These are phyloP conservation scores for Lepas anatifera DNA, from an alignment of 2,888 invertebrate genomes.

Conservation along the genomic window DNA sequence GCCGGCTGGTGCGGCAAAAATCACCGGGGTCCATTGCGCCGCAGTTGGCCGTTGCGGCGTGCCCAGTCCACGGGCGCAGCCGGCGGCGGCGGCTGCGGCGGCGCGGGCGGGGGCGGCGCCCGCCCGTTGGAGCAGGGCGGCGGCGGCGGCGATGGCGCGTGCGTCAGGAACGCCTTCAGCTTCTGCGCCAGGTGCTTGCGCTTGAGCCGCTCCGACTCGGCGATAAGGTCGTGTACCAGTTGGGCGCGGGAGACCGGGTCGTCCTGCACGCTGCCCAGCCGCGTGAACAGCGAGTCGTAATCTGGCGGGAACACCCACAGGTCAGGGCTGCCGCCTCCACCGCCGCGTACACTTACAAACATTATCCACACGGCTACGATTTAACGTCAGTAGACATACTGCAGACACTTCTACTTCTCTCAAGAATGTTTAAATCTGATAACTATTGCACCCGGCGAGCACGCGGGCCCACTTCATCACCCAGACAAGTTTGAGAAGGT, in stretches of 20 bases:
- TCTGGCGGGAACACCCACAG: background rate
- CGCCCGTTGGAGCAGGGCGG: slow-evolving; percentile 16
- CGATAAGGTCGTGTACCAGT: slow-evolving; percentile 23
- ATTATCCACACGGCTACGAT: no score
- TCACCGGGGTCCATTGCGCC: slow-evolving; percentile 17
- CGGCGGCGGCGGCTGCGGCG: background rate
- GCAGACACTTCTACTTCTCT: no score
- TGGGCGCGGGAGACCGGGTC: slow-evolving; percentile 20
- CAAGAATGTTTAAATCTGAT: no score
- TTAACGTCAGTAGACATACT: no score
- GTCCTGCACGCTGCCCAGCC: slow-evolving; percentile 20
- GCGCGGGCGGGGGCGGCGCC: background rate
- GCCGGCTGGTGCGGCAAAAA: slow-evolving; percentile 17
- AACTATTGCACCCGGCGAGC: no score
- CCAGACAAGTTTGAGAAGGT: no score
- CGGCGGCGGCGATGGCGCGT: slow-evolving; percentile 9
- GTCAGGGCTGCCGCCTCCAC: no score
- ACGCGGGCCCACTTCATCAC: no score
- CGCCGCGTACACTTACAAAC: no score
- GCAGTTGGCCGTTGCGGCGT: slow-evolving; percentile 1
- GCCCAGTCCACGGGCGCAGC: background rate
- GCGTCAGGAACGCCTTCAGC: slow-evolving; percentile 20
- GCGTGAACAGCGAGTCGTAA: background rate
- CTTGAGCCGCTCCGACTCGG: slow-evolving; percentile 24
- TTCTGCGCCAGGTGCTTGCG: slow-evolving; percentile 23